phyloP scores from a whole-genome alignment of 2,113 vertebrate genomes.

The Thinocorus orbignyianus region DNA sequence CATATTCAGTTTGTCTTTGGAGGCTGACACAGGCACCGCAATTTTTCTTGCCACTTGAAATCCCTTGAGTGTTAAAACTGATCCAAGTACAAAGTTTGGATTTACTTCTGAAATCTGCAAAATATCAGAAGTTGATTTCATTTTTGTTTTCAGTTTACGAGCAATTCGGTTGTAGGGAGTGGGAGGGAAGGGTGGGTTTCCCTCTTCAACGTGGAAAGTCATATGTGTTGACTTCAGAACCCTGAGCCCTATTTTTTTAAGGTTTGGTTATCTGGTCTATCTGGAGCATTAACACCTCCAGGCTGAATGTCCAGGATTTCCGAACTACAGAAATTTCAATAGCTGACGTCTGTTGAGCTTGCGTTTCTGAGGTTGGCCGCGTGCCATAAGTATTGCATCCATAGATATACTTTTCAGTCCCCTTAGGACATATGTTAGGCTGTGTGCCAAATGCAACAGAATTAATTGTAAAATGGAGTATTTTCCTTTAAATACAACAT shows the following conservation, averaged over 20 bases:
- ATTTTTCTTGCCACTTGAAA: neutral
- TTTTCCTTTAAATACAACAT: constrained; percentile 12
- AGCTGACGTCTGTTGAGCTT: constrained; percentile 18
- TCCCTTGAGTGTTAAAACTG: neutral
- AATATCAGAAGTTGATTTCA: neutral
- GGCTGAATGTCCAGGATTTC: constrained; percentile 37
- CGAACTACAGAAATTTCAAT: neutral
- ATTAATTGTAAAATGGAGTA: neutral
- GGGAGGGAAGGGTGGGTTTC: neutral
- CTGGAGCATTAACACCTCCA: neutral
- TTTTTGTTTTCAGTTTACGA: neutral
- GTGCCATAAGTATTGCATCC: neutral
- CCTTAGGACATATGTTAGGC: constrained; percentile 14
- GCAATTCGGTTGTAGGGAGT: neutral
- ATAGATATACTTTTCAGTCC: neutral
- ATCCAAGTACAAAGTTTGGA: neutral
- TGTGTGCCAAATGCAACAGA: neutral
- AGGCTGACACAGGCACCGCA: neutral
- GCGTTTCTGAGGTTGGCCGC: neutral
- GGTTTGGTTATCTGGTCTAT: neutral
- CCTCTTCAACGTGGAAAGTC: neutral
- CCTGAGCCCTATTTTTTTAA: neutral
- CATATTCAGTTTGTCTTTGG: neutral
- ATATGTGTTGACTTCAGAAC: neutral
- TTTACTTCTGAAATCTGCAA: neutral